Conservation (phyloP, 2,888 invertebrate species). For the Drosophila anomalipes region DNA sequence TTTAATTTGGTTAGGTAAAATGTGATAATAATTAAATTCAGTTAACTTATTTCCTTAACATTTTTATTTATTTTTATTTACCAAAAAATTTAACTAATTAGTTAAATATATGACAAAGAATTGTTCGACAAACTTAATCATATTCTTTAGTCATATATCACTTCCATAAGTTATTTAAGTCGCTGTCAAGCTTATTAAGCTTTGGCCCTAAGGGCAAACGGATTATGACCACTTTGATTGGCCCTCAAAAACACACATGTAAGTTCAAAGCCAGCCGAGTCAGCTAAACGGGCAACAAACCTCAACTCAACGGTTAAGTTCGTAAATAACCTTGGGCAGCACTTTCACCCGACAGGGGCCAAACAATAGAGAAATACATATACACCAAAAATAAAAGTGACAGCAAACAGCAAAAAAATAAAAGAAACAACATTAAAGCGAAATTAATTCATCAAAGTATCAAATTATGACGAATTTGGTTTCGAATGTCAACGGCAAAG, state of each 20-base stretch:
- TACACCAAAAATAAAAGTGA: background rate
- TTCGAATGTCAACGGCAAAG: constrained; percentile 34
- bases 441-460: constrained; percentile 63
- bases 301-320: constrained; percentile 23
- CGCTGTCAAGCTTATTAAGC: constrained; percentile 48
- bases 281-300: constrained; percentile 42
- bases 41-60: background rate
- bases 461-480: constrained; percentile 57
- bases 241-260: constrained; percentile 25
- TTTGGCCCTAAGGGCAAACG: constrained; percentile 46
- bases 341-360: constrained; percentile 58
- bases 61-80: background rate
- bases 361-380: constrained; percentile 25
- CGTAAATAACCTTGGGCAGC: constrained; percentile 62
- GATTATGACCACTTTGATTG: constrained; percentile 36
- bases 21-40: background rate
- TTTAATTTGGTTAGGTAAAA: background rate
- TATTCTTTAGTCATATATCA: constrained; percentile 10
- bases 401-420: constrained; percentile 15
- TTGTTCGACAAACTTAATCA: constrained; percentile 3
- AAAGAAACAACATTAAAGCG: constrained; percentile 41
- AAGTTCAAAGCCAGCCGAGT: constrained; percentile 58
- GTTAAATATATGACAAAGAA: constrained; percentile 3
- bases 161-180: constrained; percentile 8
- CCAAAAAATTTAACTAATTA: background rate